Evolutionary conservation across 2,797 vertebrate genomes (phyloP).

Genomic region (Hapalemur alaotrensis): DNA sequence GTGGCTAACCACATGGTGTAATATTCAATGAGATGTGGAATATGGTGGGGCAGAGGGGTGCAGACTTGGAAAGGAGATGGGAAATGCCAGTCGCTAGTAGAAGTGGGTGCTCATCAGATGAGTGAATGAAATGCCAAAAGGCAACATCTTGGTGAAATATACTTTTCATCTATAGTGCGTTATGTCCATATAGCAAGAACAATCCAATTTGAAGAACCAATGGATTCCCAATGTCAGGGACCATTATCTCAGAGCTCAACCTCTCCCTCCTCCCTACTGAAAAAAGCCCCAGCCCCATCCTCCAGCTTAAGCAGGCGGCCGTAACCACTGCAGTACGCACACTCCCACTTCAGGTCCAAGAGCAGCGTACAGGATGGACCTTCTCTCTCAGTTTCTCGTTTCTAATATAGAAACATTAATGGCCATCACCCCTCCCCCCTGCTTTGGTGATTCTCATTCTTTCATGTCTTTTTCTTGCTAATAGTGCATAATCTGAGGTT

Average conservation of each 20-base stretch:
- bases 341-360: not conserved
- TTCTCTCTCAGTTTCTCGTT: not conserved
- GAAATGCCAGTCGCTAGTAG: not conserved
- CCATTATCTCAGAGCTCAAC: not conserved
- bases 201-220: slow-evolving; percentile 18
- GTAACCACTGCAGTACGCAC: not conserved
- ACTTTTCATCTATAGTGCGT: not conserved
- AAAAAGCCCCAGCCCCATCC: not conserved
- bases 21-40: not conserved
- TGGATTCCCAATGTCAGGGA: not conserved
- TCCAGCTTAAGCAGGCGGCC: not conserved
- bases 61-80: not conserved
- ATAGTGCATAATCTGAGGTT: not conserved
- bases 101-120: not conserved
- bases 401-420: not conserved
- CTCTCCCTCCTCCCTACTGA: not conserved
- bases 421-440: not conserved
- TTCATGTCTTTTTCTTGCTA: not conserved
- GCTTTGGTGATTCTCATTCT: not conserved
- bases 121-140: not conserved
- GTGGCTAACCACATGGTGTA: not conserved
- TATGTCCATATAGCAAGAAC: not conserved
- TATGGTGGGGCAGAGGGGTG: not conserved
- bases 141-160: not conserved
- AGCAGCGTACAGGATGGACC: rapidly evolving